Percentiles rank a stretch among this genome's conserved stretches.
Conservation (phyloP, 37 sponge, comb jelly and placozoan species). For the Crambe crambe region DNA sequence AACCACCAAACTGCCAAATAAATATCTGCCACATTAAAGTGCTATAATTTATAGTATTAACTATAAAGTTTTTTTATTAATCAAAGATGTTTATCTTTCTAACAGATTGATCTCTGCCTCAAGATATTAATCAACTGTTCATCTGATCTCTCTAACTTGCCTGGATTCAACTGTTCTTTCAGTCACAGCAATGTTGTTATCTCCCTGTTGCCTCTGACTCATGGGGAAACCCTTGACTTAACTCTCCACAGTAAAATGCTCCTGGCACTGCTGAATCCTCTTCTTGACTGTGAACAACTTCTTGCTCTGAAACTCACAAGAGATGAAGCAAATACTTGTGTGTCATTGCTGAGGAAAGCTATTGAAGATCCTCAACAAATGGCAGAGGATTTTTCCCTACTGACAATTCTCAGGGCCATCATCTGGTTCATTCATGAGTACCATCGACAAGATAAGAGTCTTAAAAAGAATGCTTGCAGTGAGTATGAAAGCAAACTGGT, state of each 20-base stretch:
- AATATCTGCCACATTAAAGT: too few relatives aligned
- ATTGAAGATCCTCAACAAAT: neutral
- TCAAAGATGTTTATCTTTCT: too few relatives aligned
- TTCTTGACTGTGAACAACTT: constrained; percentile 6
- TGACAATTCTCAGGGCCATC: neutral
- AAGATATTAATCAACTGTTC: neutral
- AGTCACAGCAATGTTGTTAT: neutral
- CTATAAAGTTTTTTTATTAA: too few relatives aligned
- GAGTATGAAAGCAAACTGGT: neutral
- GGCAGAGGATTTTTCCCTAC: neutral
- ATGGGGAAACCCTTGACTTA: neutral
- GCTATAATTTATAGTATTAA: too few relatives aligned
- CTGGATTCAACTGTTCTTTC: neutral
- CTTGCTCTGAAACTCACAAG: neutral
- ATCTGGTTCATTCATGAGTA: constrained; percentile 10
- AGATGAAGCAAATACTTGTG: neutral
- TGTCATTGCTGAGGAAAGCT: neutral
- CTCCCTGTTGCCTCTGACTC: neutral
- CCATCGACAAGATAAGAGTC: neutral
- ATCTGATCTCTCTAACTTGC: constrained; percentile 5
- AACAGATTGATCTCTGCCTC: constrained; percentile 11
- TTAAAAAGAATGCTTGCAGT: neutral
- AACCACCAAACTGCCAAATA: too few relatives aligned
- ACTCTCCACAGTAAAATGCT: neutral
- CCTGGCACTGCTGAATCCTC: neutral